Conservation (phyloP, 1,140 invertebrate species). For the Brachionus plicatilis region DNA sequence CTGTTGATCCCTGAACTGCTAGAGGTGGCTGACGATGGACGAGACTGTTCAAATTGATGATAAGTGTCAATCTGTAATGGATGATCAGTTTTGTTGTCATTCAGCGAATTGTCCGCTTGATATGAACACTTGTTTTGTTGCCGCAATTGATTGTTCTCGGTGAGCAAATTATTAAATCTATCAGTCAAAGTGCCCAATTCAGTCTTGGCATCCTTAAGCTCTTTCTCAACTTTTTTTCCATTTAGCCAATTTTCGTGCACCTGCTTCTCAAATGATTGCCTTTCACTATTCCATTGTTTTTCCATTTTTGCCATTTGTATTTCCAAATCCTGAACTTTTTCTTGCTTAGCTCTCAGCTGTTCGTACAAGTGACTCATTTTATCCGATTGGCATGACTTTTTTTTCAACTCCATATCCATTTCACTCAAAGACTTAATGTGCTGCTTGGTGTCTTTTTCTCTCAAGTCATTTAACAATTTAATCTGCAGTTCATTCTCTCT, state of each 20-base stretch:
- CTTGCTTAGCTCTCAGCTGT: constrained; percentile 21
- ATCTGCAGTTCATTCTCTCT: constrained; percentile 16
- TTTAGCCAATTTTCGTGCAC: constrained; percentile 34
- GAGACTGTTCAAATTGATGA: neutral
- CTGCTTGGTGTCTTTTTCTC: constrained; percentile 17
- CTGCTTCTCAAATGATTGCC: constrained; percentile 29
- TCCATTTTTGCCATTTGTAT: neutral
- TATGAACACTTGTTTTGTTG: neutral
- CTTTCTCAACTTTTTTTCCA: constrained; percentile 21
- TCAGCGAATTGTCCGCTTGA: neutral
- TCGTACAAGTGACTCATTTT: constrained; percentile 29
- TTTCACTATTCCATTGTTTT: constrained; percentile 5
- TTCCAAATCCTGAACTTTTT: constrained; percentile 27
- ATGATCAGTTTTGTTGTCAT: neutral
- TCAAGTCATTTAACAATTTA: constrained; percentile 1
- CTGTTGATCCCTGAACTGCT: constrained; percentile 8
- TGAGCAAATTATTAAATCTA: neutral
- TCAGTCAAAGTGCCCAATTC: neutral
- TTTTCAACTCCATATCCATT: neutral
- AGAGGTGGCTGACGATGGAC: neutral
- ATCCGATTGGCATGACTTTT: neutral
- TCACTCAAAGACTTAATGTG: constrained; percentile 2
- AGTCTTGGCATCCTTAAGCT: neutral
- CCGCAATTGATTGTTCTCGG: neutral
- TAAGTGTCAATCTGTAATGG: neutral